Conservation (phyloP, 2,113 vertebrate species). For the Isurus oxyrinchus region DNA sequence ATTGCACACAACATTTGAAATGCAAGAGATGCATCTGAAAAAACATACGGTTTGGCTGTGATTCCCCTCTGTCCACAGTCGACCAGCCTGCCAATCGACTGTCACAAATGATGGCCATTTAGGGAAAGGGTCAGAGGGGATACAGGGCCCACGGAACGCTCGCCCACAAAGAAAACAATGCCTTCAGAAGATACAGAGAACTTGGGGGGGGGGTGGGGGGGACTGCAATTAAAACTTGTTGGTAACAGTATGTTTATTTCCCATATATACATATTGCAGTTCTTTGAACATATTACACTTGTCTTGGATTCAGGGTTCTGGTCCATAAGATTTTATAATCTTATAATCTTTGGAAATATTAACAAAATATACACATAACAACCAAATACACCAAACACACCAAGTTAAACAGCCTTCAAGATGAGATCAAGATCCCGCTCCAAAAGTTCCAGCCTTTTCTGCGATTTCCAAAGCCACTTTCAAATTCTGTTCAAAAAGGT, state of each 20-base stretch:
- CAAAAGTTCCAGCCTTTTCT: conserved; percentile 89
- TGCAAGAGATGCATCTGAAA: not conserved
- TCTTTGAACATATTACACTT: not conserved
- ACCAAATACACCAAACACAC: not conserved
- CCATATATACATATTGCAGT: not conserved
- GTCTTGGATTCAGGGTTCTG: not conserved
- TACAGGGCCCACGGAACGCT: not conserved
- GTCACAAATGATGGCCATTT: not conserved
- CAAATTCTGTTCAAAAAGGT: conserved; percentile 94
- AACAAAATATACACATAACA: conserved; percentile 4
- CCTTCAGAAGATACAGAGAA: not conserved
- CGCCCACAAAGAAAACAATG: not conserved
- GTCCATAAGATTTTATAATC: not conserved
- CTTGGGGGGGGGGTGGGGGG: not conserved
- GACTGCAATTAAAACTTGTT: not conserved
- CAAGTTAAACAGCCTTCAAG: not conserved
- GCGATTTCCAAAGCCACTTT: conserved; percentile 84
- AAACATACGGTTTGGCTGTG: not conserved
- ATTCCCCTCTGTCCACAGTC: not conserved
- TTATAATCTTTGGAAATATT: not conserved
- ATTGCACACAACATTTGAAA: not conserved
- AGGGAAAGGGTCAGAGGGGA: not conserved
- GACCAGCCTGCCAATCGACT: not conserved
- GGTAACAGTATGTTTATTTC: not conserved
- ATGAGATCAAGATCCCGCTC: conserved; percentile 72